Conservation (phyloP, 2,113 vertebrate species). For the Capreolus pygargus region DNA sequence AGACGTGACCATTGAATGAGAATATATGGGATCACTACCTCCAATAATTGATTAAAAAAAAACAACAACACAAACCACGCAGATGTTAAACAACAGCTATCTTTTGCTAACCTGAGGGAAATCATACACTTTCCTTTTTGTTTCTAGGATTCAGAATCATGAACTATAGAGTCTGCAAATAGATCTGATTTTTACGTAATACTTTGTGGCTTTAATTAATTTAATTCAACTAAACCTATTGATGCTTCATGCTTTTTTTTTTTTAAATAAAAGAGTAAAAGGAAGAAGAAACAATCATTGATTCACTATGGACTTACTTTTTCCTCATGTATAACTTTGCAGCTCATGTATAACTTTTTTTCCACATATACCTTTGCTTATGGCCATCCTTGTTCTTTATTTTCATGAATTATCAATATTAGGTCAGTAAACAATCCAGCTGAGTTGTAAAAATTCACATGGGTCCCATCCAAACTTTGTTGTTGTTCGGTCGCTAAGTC, state of each 20-base stretch:
- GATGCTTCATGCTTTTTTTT: background rate
- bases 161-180: background rate
- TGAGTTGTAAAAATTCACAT: background rate
- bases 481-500: background rate
- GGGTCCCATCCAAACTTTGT: background rate
- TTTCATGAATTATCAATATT: background rate
- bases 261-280: background rate
- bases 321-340: background rate
- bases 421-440: background rate
- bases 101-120: background rate
- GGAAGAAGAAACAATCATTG: background rate
- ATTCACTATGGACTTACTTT: background rate
- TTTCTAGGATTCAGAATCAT: background rate
- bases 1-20: background rate
- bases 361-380: background rate
- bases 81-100: background rate
- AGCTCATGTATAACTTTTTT: background rate
- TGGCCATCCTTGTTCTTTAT: background rate
- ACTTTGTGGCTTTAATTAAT: background rate
- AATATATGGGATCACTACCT: background rate
- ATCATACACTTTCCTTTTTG: background rate
- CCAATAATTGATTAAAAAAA: background rate
- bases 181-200: background rate
- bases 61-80: fast-evolving
- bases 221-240: background rate